These are phyloP conservation scores for Upupa epops DNA, from an alignment of 2,113 vertebrate species.

Conservation along the genomic window DNA sequence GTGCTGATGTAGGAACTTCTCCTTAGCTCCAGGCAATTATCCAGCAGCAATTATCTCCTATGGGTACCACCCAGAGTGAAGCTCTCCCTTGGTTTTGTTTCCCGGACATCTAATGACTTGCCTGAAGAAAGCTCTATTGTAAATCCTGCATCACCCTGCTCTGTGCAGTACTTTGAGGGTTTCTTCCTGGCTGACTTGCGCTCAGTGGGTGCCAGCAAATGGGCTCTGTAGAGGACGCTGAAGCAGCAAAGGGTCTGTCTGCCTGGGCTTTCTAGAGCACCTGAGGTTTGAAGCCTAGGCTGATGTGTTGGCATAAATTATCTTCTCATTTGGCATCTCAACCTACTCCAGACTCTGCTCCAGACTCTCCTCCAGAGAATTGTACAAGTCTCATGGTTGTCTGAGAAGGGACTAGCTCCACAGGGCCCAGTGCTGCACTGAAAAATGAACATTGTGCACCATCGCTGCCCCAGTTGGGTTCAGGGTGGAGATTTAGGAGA, in stretches of 20 bases:
- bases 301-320: background rate
- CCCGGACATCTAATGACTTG: background rate
- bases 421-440: background rate
- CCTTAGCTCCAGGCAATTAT: background rate
- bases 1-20: conserved; percentile 29
- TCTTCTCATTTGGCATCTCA: background rate
- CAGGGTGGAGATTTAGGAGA: background rate
- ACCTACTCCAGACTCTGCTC: background rate
- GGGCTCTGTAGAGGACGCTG: background rate
- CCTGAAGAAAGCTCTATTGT: background rate
- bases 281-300: background rate
- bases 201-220: accelerated
- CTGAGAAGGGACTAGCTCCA: background rate
- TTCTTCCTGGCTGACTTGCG: background rate
- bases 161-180: accelerated
- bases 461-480: background rate
- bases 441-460: background rate
- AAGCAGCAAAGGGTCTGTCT: background rate
- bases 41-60: conserved; percentile 29
- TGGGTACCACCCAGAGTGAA: conserved; percentile 29
- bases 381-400: accelerated
- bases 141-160: background rate
- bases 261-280: background rate
- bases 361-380: no score
- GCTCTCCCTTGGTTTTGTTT: background rate